A percentile compares a stretch with the other conserved stretches of the same genome.
phyloP scores from a whole-genome alignment of 2,888 invertebrate genomes.

The Drosophila eohydei region DNA sequence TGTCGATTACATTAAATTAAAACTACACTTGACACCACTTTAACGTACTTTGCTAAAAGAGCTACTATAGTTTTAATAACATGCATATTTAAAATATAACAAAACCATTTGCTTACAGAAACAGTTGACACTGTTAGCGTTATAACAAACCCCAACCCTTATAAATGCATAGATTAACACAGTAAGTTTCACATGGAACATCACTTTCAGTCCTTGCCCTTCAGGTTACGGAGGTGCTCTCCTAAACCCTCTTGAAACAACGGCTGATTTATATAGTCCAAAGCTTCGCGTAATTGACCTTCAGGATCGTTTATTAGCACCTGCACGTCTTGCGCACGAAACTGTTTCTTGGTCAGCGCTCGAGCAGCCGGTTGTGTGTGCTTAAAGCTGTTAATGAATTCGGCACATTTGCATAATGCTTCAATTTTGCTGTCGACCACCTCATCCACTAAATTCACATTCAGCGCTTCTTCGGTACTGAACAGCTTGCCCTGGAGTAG shows the following conservation, averaged over 20 bases:
- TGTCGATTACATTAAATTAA: background rate
- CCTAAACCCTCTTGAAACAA: slow-evolving; percentile 87
- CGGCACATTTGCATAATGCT: slow-evolving; percentile 88
- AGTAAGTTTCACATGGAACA: slow-evolving; percentile 33
- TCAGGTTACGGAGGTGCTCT: slow-evolving; percentile 29
- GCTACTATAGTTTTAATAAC: background rate
- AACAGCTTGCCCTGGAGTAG: slow-evolving; percentile 91
- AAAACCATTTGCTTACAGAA: slow-evolving; percentile 4
- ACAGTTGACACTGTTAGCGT: background rate
- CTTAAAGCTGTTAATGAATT: slow-evolving; percentile 88
- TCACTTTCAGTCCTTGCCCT: slow-evolving; percentile 26
- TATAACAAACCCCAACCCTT: slow-evolving; percentile 6
- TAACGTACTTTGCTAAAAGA: slow-evolving; percentile 14
- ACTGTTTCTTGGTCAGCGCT: slow-evolving; percentile 86
- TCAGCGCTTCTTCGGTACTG: slow-evolving; percentile 90
- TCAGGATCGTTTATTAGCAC: slow-evolving; percentile 87
- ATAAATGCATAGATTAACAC: slow-evolving; percentile 39
- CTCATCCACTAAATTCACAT: slow-evolving; percentile 92
- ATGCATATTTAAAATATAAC: background rate
- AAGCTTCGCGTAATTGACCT: slow-evolving; percentile 88
- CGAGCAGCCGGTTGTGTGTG: slow-evolving; percentile 88
- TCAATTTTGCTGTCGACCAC: slow-evolving; percentile 89
- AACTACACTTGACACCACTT: background rate
- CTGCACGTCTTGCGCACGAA: slow-evolving; percentile 86
- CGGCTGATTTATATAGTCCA: slow-evolving; percentile 87